Percentiles rank a stretch among this genome's conserved stretches.
phyloP scores from a whole-genome alignment of 1,140 invertebrate species.

The Acromyrmex echinatior region DNA sequence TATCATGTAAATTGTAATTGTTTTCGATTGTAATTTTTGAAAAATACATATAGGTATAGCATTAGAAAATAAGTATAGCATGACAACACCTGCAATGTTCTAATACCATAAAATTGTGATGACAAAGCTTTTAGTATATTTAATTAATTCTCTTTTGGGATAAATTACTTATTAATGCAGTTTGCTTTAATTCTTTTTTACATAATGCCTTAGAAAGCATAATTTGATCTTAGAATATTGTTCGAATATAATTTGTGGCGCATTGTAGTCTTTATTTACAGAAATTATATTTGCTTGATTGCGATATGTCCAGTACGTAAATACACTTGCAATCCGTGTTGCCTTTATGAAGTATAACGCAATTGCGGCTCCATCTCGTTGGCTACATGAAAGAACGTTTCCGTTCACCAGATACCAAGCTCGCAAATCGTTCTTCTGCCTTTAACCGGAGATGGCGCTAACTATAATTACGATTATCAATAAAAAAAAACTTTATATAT shows the following conservation, averaged over 20 bases:
- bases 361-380: constrained; percentile 74
- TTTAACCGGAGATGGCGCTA: constrained; percentile 47
- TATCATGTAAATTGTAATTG: not conserved
- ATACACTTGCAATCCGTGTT: constrained; percentile 14
- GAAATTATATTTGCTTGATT: constrained; percentile 23
- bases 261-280: not conserved
- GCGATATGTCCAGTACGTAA: not conserved
- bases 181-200: not conserved
- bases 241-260: constrained; percentile 1
- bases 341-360: constrained; percentile 32
- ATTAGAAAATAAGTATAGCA: not conserved
- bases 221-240: constrained; percentile 1
- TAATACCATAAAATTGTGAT: constrained; percentile 4
- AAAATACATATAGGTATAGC: not conserved
- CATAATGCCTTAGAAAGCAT: not conserved
- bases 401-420: constrained; percentile 40
- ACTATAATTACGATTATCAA: constrained; percentile 59
- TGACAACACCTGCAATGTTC: not conserved
- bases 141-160: not conserved
- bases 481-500: constrained; percentile 33
- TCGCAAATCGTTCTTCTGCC: constrained; percentile 11
- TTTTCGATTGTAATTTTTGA: constrained; percentile 2
- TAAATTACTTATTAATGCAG: not conserved
- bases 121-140: not conserved
- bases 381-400: constrained; percentile 33